Conservation (phyloP, 2,888 invertebrate genomes). For the Drosophila neotestacea region DNA sequence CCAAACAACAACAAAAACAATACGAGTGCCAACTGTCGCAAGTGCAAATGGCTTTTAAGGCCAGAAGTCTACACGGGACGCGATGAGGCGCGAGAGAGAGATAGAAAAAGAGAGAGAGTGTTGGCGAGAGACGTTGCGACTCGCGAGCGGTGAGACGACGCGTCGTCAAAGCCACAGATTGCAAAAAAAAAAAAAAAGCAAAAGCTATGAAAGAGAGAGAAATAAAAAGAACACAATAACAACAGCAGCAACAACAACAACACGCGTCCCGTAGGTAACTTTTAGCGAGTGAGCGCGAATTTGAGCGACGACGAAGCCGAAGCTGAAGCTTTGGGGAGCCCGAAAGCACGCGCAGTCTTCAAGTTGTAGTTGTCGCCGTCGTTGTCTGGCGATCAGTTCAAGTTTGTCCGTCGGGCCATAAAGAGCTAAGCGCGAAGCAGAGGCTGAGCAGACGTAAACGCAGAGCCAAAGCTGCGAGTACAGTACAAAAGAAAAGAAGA, state of each 20-base stretch:
- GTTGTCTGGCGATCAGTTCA: conserved; percentile 57
- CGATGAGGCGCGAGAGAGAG: not conserved
- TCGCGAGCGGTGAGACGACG: conserved; percentile 22
- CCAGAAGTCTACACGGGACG: conserved; percentile 55
- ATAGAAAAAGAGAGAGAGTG: conserved; percentile 5
- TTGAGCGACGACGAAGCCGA: conserved; percentile 35
- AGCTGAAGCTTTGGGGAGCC: conserved; percentile 52
- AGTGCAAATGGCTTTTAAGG: conserved; percentile 72
- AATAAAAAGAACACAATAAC: conserved; percentile 23
- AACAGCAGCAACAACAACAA: conserved; percentile 29
- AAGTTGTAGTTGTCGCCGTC: conserved; percentile 44
- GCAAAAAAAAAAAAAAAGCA: conserved; percentile 29
- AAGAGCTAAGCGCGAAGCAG: conserved; percentile 46
- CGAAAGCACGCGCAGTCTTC: conserved; percentile 60
- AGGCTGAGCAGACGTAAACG: conserved; percentile 15
- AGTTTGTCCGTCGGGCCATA: conserved; percentile 68
- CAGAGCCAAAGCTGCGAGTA: conserved; percentile 42
- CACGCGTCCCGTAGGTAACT: conserved; percentile 31
- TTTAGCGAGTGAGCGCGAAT: conserved; percentile 46
- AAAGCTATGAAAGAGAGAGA: conserved; percentile 5
- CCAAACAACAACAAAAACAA: conserved; percentile 44
- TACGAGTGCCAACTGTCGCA: conserved; percentile 72
- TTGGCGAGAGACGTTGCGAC: conserved; percentile 20
- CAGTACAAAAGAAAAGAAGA: conserved; percentile 24
- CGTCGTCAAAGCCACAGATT: conserved; percentile 49